phyloP scores from a whole-genome alignment of 2,888 invertebrate genomes.

The Hyposoter didymator region DNA sequence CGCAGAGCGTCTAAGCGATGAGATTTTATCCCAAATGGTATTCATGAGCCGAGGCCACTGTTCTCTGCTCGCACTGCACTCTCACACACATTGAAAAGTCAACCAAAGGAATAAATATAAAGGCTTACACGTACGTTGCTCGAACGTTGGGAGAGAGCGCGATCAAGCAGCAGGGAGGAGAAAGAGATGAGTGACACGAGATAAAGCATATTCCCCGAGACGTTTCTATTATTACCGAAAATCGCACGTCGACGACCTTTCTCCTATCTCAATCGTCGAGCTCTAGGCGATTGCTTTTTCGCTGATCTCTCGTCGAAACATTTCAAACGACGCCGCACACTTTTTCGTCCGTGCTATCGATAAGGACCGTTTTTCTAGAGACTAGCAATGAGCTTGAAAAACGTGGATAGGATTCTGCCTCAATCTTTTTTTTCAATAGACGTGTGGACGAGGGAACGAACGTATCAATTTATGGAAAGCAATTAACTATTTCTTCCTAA shows the following conservation, averaged over 20 bases:
- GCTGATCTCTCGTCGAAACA: slow-evolving; percentile 30
- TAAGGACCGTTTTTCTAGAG: slow-evolving; percentile 10
- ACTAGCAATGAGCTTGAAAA: background rate
- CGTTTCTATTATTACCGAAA: slow-evolving; percentile 76
- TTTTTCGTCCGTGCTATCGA: slow-evolving; percentile 15
- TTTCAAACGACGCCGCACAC: background rate
- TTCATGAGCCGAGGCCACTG: slow-evolving; percentile 74
- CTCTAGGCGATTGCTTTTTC: slow-evolving; percentile 32
- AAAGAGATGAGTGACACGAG: slow-evolving; percentile 69
- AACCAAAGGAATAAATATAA: slow-evolving; percentile 27
- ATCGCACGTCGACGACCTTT: slow-evolving; percentile 59
- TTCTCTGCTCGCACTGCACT: slow-evolving; percentile 49
- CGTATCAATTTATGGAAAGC: background rate
- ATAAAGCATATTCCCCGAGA: slow-evolving; percentile 70
- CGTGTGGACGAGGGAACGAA: background rate
- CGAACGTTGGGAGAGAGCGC: slow-evolving; percentile 37
- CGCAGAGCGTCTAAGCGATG: slow-evolving; percentile 73
- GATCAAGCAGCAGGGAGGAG: background rate
- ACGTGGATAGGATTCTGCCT: background rate
- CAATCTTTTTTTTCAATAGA: background rate
- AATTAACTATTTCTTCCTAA: background rate
- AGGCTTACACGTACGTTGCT: slow-evolving; percentile 27
- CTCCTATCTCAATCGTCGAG: slow-evolving; percentile 62
- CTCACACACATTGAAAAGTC: slow-evolving; percentile 13
- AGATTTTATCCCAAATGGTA: slow-evolving; percentile 81